Evolutionary conservation across 1,140 invertebrate species (phyloP), one percentile per base, ranked within the genome.

Genomic region (Drosophila tropicalis): DNA sequence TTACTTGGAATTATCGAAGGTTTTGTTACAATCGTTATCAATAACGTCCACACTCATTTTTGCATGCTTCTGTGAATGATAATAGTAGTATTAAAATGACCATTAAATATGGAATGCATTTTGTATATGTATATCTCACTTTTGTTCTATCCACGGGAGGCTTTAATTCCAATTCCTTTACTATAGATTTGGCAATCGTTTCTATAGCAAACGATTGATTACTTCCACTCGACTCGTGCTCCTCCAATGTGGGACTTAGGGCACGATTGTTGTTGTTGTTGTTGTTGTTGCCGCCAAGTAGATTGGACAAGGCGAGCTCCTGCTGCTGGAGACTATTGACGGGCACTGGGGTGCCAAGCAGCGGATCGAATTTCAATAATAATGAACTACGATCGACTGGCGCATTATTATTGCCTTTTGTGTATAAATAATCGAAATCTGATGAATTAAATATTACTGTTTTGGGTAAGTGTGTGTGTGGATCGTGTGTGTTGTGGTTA

Each of bases 11-110:
- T 92, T 89, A 54, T 91, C 91, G 64, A 89, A 89, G 66, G 89
- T 72, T 74, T 92, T 92, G 60, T 91, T 92, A 55, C 74, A 91
- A 82, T 92, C 90, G 80, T 92, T 91, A 73, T 89, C 91, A 70
- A 92, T 90, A 57, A 92, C 85, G 76, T 92, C 91, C 67, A 92
- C 89, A 89, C 90, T 92, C 91, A 92, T 92, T 83, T 82, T 92
- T 76, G 75, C 91, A 91, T 92, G 76, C 79, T 91, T 91, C 91
- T 92, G 67, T 6, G 32, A 15, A 22, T 6, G 29, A 15, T 39
- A 22, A 58, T 15, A 13, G n/a, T n/a, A n/a, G 5, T 22, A 1
- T 47, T 51, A 3, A 22, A 41, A 41, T 34, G 34, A 12, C 9
- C 32, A 29, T n/a, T 29, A 25, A n/a, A 6, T 51, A 36, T 19